These are phyloP conservation scores for Aurelia sp. DNA, from an alignment of 30 jellyfish, hydroid and myxozoan genomes.

Conservation along the genomic window DNA sequence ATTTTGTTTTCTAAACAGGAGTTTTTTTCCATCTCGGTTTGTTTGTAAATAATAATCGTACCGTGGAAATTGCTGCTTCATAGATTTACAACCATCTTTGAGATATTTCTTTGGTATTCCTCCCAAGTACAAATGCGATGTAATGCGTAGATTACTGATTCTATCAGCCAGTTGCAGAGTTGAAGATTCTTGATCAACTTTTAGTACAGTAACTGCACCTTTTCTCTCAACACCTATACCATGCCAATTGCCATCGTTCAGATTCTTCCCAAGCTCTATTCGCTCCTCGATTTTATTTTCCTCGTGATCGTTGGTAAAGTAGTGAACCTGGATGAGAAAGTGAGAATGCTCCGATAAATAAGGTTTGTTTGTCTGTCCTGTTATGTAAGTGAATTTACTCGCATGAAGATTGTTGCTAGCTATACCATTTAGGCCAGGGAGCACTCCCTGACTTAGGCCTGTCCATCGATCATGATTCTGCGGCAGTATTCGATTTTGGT, in stretches of 20 bases:
- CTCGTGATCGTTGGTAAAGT: conserved; percentile 38
- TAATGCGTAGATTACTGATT: conserved; percentile 35
- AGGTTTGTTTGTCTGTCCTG: too few relatives aligned
- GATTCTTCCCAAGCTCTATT: conserved; percentile 25
- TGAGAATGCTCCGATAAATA: too few relatives aligned
- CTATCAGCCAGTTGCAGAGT: conserved; percentile 33
- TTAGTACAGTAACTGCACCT: conserved; percentile 22
- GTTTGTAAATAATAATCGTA: too few relatives aligned
- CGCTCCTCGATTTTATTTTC: conserved; percentile 59
- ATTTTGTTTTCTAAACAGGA: too few relatives aligned
- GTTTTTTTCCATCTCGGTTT: too few relatives aligned
- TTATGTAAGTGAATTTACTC: too few relatives aligned
- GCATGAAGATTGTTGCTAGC: too few relatives aligned
- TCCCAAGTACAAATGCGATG: conserved; percentile 47
- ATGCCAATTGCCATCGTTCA: conserved; percentile 61
- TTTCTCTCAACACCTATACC: conserved; percentile 42
- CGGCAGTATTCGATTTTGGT: too few relatives aligned
- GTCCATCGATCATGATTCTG: too few relatives aligned
- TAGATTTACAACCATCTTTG: conserved; percentile 21
- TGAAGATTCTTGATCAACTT: conserved; percentile 38
- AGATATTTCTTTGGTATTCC: conserved; percentile 49
- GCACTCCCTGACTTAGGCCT: too few relatives aligned
- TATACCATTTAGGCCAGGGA: too few relatives aligned
- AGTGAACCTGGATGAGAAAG: conserved; percentile 38
- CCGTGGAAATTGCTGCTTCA: conserved; percentile 35